These are phyloP conservation scores for Yponomeuta evonymella DNA, from an alignment of 2,888 invertebrate species.

Conservation along the genomic window DNA sequence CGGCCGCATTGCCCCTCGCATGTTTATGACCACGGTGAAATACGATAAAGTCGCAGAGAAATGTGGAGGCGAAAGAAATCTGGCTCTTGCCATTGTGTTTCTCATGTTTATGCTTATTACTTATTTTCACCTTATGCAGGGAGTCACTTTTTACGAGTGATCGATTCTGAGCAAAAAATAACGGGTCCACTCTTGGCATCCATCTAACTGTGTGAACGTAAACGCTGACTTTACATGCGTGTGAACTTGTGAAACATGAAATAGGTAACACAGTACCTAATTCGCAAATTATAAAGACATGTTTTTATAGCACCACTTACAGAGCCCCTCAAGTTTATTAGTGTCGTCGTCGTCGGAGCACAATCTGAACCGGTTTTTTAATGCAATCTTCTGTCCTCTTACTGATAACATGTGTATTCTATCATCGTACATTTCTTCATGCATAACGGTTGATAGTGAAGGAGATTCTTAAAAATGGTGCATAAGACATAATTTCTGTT, in stretches of 20 bases:
- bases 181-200: not conserved
- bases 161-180: slow-evolving; percentile 34
- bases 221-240: not conserved
- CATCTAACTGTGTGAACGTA: not conserved
- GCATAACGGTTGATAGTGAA: not conserved
- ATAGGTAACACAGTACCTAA: not conserved
- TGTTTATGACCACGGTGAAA: slow-evolving; percentile 67
- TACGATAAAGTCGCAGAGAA: slow-evolving; percentile 67
- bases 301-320: slow-evolving; percentile 1
- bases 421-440: not conserved
- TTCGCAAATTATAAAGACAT: slow-evolving; percentile 1
- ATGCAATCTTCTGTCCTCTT: not conserved
- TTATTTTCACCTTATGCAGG: slow-evolving; percentile 66
- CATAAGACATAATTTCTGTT: too few species aligned
- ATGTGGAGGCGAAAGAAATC: slow-evolving; percentile 70
- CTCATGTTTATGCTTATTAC: slow-evolving; percentile 71
- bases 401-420: not conserved
- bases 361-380: slow-evolving; percentile 9
- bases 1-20: slow-evolving; percentile 57
- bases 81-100: slow-evolving; percentile 59
- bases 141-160: slow-evolving; percentile 43
- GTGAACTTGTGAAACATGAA: not conserved
- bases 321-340: slow-evolving; percentile 3
- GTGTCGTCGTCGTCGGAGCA: not conserved
- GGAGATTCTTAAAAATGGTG: not conserved